Base-by-base conservation (phyloP, 1,140 invertebrate genomes). In the Drosophila hydei region DNA sequence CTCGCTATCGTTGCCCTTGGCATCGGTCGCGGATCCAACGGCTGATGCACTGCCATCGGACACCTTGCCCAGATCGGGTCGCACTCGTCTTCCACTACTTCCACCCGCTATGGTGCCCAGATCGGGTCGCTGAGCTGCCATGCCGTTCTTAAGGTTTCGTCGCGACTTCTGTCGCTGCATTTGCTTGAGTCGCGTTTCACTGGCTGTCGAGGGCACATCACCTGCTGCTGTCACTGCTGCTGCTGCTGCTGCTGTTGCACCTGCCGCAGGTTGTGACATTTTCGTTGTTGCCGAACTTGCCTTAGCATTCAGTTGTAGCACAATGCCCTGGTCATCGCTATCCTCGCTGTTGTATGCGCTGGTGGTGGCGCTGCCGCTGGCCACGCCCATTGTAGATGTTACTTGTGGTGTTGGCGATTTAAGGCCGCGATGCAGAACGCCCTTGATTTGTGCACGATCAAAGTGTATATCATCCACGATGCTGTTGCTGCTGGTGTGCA, bases 21-120 rank as follows among this genome's bases (percentile, higher is more conserved):
- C 55, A 12, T 64, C 43, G 9, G 14, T 16, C 11, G 30, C 50
- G 45, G 58, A n/a, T 51, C 45, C 47, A 23, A 18, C 52, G 43
- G 60, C 52, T 18, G 59, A n/a, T 21, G 60, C 11, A 25, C 68
- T 56, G 54, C 45, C 69, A n/a, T 78, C 76, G 4, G 92, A 5
- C 92, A 94, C 94, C 58, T 93, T 93, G 55, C 94, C 94, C 4
- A 95, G 89, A 91, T 95, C 94, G 1, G 93, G 92, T 23, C 94
- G 92, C 1, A 90, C 93, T 92, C 75, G 72, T 78, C 79, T 89
- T 88, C 64, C 83, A 80, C 73, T 92, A 76, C 76, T 90, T 76
- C 65, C 87, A 85, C 78, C 91, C 83, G 68, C 89, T 87, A 87
- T 92, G 75, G 81, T 92, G 79, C 81, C 91, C 48, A 92, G 77